Percentiles rank a stretch among this genome's conserved stretches.
Conservation (phyloP, 2,113 vertebrate genomes). For the Leptodactylus fuscus region DNA sequence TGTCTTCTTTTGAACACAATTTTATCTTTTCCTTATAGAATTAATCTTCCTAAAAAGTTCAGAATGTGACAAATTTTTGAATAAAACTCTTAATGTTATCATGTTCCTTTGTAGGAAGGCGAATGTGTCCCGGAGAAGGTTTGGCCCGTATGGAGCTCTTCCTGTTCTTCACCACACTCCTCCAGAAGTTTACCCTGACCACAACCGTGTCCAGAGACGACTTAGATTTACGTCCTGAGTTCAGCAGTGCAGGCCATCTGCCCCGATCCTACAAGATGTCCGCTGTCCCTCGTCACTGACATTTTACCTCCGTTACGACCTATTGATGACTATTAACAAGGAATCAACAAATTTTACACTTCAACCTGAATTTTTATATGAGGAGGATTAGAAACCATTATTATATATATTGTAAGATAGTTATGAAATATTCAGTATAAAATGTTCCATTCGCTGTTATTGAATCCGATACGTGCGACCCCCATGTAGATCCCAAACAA, state of each 20-base stretch:
- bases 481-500: too few species aligned
- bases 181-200: conserved; percentile 75
- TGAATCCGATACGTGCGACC: too few species aligned
- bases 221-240: conserved; percentile 68
- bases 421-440: too few species aligned
- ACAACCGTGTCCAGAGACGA: conserved; percentile 65
- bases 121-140: conserved; percentile 75
- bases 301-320: too few species aligned
- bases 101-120: conserved; percentile 68
- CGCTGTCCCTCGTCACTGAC: conserved; percentile 65
- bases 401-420: too few species aligned
- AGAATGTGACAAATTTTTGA: neutral
- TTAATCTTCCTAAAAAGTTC: neutral
- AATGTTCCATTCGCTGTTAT: too few species aligned
- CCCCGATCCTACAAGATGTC: conserved; percentile 68
- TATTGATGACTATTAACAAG: too few species aligned
- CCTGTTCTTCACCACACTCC: conserved; percentile 72
- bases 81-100: neutral
- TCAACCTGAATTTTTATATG: too few species aligned
- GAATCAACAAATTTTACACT: too few species aligned
- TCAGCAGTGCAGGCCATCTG: conserved; percentile 72
- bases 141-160: conserved; percentile 80
- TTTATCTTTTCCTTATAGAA: neutral
- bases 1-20: neutral
- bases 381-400: too few species aligned